Evolutionary conservation across 2,797 vertebrate species (phyloP).

Genomic region (Petrocephalus schoutedeni): DNA sequence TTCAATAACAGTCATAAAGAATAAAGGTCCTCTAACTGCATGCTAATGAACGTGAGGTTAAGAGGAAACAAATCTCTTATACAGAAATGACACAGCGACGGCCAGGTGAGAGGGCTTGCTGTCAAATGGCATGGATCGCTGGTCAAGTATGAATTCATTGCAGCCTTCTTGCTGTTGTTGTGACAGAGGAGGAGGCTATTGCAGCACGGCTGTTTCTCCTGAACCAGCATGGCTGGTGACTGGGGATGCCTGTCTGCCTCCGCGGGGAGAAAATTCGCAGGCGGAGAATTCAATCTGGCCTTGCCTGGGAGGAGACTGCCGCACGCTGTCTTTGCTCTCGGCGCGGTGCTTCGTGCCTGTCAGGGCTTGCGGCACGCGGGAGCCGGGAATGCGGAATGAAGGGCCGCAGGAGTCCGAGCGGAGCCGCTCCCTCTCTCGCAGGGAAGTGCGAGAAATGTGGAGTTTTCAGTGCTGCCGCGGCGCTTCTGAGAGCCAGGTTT

Average conservation of each 20-base stretch:
- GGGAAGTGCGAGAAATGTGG: conserved; percentile 36
- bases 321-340: conserved; percentile 58
- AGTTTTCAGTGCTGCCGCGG: conserved; percentile 15
- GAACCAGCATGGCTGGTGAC: conserved; percentile 66
- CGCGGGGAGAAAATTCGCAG: conserved; percentile 43
- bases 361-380: conserved; percentile 48
- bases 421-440: conserved; percentile 25
- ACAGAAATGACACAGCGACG: neutral
- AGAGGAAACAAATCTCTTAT: neutral
- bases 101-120: conserved; percentile 18
- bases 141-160: conserved; percentile 63
- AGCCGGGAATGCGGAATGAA: conserved; percentile 38
- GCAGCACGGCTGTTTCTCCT: conserved; percentile 42
- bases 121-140: conserved; percentile 48
- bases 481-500: conserved; percentile 16
- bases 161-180: conserved; percentile 58
- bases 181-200: conserved; percentile 28
- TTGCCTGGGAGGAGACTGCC: conserved; percentile 59
- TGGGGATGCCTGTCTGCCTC: conserved; percentile 59
- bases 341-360: conserved; percentile 48
- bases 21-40: neutral
- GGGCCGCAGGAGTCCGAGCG: neutral
- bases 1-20: neutral
- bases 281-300: conserved; percentile 58
- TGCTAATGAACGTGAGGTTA: conserved; percentile 6